Evolutionary conservation across 2,888 invertebrate species (phyloP).

Genomic region (Erebia epiphron): DNA sequence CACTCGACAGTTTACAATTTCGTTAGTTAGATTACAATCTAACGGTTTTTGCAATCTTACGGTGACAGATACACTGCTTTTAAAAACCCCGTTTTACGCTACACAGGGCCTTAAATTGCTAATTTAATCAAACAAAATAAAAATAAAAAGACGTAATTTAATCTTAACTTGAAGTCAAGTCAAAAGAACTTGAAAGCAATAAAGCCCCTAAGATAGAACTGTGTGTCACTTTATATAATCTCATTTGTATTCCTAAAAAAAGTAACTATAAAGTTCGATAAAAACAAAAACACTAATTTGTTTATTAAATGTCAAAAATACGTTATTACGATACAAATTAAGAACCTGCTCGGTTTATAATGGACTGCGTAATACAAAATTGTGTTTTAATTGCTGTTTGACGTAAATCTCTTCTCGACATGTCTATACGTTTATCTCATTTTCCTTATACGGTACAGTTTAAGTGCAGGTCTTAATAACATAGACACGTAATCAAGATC

Average conservation of each 20-base stretch:
- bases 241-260: constrained; percentile 1
- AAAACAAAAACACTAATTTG: not conserved
- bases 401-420: constrained; percentile 34
- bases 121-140: not conserved
- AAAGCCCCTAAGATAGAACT: not conserved
- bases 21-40: no score
- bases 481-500: constrained; percentile 56
- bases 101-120: no score
- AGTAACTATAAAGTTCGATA: not conserved
- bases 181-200: not conserved
- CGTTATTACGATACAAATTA: constrained; percentile 9
- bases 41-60: no score
- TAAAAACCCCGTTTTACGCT: no score
- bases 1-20: no score
- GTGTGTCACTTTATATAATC: not conserved
- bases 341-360: constrained; percentile 10
- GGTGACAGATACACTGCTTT: no score
- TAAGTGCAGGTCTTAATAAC: constrained; percentile 46
- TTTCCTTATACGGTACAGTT: constrained; percentile 43
- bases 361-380: constrained; percentile 15
- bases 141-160: not conserved
- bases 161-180: not conserved
- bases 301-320: not conserved
- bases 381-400: constrained; percentile 27
- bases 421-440: constrained; percentile 39